Conservation (phyloP, 2,888 invertebrate genomes). For the Apodemia hepburni region DNA sequence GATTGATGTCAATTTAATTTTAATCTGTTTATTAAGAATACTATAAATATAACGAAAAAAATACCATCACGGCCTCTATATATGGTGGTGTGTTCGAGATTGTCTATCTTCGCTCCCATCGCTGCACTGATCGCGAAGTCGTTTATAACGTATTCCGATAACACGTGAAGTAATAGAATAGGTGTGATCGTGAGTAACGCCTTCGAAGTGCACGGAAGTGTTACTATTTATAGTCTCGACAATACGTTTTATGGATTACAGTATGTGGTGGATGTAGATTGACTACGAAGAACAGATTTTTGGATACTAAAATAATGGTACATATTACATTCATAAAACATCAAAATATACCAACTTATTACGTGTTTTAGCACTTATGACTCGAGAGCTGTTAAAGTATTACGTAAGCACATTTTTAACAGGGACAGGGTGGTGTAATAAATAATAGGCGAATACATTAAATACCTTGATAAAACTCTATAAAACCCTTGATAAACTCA, state of each 20-base stretch:
- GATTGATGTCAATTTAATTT: neutral
- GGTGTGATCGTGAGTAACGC: slow-evolving; percentile 37
- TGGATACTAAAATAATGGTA: neutral
- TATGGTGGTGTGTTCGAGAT: slow-evolving; percentile 82
- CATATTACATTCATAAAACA: too few species aligned
- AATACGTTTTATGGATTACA: slow-evolving; percentile 34
- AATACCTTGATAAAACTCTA: too few species aligned
- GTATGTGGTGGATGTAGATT: neutral
- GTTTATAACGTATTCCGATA: slow-evolving; percentile 24
- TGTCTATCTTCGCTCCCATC: slow-evolving; percentile 54
- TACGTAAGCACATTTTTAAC: too few species aligned
- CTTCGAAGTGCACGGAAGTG: slow-evolving; percentile 60
- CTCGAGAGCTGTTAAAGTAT: too few species aligned
- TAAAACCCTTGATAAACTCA: too few species aligned
- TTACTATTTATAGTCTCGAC: slow-evolving; percentile 47
- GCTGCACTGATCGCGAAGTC: slow-evolving; percentile 26
- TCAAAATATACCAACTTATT: too few species aligned
- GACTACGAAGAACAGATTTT: neutral
- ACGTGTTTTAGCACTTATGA: too few species aligned
- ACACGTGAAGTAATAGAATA: slow-evolving; percentile 20
- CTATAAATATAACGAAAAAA: slow-evolving; percentile 32
- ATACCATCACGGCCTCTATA: slow-evolving; percentile 80
- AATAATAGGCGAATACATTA: too few species aligned
- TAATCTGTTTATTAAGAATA: neutral
- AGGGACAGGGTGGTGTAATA: too few species aligned